These are phyloP conservation scores for Pterostichus madidus DNA, from an alignment of 2,888 invertebrate species.

Conservation along the genomic window DNA sequence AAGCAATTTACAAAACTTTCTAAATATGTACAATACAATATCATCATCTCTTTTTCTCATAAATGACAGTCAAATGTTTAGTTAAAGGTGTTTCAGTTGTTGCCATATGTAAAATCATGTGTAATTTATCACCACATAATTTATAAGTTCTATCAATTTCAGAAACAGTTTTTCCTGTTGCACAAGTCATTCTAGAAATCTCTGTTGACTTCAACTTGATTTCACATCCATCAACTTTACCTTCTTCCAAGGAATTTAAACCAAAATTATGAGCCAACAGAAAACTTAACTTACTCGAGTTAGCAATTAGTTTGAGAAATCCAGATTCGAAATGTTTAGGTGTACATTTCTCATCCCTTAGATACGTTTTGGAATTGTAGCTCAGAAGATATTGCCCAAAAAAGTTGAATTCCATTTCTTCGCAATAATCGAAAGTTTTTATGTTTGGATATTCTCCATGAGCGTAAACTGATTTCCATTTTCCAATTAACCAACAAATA, in stretches of 20 bases:
- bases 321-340: constrained; percentile 84
- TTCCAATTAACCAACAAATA: constrained; percentile 81
- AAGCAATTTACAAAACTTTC: too few relatives aligned
- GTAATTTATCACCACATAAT: constrained; percentile 75
- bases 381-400: constrained; percentile 83
- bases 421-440: constrained; percentile 80
- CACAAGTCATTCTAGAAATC: constrained; percentile 78
- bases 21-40: constrained; percentile 17
- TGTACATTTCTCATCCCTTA: constrained; percentile 77
- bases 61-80: constrained; percentile 80
- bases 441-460: constrained; percentile 81
- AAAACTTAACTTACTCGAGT: constrained; percentile 79
- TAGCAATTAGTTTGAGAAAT: constrained; percentile 81
- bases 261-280: constrained; percentile 83
- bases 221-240: constrained; percentile 74
- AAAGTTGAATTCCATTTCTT: constrained; percentile 80
- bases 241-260: constrained; percentile 81
- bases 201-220: constrained; percentile 77
- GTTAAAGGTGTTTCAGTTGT: constrained; percentile 79
- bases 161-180: constrained; percentile 79
- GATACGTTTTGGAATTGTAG: constrained; percentile 79
- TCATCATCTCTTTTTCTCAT: constrained; percentile 74
- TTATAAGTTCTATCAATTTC: constrained; percentile 77
- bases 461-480: constrained; percentile 80
- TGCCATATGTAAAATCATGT: constrained; percentile 79